Percentiles rank a stretch among this genome's conserved stretches.
phyloP scores from a whole-genome alignment of 2,888 invertebrate genomes.

The Drosophila diplacantha region DNA sequence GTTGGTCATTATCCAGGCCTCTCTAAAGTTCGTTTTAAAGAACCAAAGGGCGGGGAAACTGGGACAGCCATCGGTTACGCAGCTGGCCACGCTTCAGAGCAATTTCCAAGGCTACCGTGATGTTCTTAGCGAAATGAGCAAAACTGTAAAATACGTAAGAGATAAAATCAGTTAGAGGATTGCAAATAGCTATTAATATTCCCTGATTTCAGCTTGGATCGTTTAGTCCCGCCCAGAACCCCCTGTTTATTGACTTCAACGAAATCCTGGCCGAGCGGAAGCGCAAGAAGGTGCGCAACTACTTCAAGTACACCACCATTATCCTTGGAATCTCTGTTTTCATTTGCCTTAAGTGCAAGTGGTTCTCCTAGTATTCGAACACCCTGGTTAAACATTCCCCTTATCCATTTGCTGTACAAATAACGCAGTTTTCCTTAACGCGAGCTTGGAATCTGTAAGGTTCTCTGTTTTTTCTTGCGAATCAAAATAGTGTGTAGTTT shows the following conservation, averaged over 20 bases:
- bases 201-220: constrained; percentile 63
- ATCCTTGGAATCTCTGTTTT: constrained; percentile 73
- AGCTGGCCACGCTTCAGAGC: constrained; percentile 51
- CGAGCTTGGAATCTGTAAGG: constrained; percentile 24
- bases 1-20: constrained; percentile 71
- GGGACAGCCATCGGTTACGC: constrained; percentile 55
- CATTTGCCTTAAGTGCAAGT: constrained; percentile 72
- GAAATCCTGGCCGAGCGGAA: constrained; percentile 70
- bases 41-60: constrained; percentile 48
- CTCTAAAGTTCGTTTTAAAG: constrained; percentile 68
- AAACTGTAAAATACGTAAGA: constrained; percentile 75
- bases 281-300: constrained; percentile 63
- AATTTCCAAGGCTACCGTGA: constrained; percentile 65
- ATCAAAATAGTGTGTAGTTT: constrained; percentile 42
- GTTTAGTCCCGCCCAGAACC: constrained; percentile 73
- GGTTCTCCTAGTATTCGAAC: constrained; percentile 52
- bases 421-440: constrained; percentile 11
- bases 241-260: constrained; percentile 74
- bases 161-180: fast-evolving
- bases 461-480: constrained; percentile 29
- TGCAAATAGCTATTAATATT: neutral
- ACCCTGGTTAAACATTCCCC: constrained; percentile 19
- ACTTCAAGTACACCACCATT: constrained; percentile 74
- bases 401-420: constrained; percentile 40
- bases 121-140: constrained; percentile 63